A percentile compares a stretch with the other conserved stretches of the same genome.
phyloP scores from a whole-genome alignment of 2,113 vertebrate genomes.

The Elephas maximus region DNA sequence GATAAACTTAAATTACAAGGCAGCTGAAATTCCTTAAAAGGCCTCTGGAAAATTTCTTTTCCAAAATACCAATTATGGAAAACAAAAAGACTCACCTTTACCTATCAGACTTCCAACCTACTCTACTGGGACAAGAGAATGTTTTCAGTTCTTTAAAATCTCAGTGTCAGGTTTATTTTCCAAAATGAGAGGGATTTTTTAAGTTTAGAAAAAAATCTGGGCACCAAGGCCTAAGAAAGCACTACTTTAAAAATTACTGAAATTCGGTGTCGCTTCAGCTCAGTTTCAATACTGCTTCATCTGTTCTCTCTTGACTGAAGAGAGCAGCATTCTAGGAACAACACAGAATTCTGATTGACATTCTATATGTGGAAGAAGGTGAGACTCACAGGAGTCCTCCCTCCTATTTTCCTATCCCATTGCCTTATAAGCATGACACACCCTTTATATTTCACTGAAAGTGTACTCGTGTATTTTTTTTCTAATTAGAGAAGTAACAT shows the following conservation, averaged over 20 bases:
- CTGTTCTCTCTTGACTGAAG: not conserved
- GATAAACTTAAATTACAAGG: not conserved
- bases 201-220: not conserved
- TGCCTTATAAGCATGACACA: not conserved
- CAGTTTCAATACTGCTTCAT: not conserved
- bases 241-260: not conserved
- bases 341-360: not conserved
- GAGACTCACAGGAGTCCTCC: not conserved
- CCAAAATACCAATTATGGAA: not conserved
- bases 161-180: conserved; percentile 24
- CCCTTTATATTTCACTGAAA: not conserved
- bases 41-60: not conserved
- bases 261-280: not conserved
- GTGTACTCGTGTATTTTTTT: not conserved
- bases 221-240: not conserved
- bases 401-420: not conserved
- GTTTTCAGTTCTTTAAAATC: not conserved
- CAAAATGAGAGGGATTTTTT: conserved; percentile 8
- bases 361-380: not conserved
- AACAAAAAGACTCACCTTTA: not conserved
- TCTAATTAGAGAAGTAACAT: not conserved
- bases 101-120: not conserved
- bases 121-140: not conserved
- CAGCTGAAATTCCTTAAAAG: not conserved
- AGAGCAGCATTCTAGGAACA: not conserved